phyloP scores from a whole-genome alignment of 1,140 invertebrate species.

The Gerris buenoi region DNA sequence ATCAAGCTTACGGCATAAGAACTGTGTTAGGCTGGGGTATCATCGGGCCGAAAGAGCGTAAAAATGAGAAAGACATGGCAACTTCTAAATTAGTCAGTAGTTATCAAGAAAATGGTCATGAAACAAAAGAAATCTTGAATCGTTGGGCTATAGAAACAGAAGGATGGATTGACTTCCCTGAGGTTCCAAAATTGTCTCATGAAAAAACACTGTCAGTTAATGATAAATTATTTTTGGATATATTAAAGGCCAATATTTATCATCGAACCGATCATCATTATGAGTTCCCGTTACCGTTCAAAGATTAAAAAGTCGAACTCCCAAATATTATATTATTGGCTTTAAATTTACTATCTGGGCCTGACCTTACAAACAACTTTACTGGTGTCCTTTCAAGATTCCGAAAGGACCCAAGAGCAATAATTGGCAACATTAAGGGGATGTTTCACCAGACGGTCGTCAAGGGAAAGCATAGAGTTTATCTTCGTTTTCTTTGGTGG shows the following conservation, averaged over 20 bases:
- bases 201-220: background rate
- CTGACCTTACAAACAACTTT: no score
- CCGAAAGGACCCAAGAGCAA: no score
- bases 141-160: background rate
- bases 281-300: background rate
- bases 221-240: background rate
- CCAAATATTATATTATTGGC: background rate
- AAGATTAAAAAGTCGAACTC: background rate
- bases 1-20: background rate
- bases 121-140: background rate
- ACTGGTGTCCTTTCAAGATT: no score
- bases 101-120: background rate
- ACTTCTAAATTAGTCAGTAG: no score
- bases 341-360: no score
- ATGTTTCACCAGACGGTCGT: no score
- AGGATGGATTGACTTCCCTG: background rate
- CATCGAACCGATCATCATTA: background rate
- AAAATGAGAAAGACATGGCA: no score
- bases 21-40: background rate
- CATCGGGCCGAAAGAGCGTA: background rate
- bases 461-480: no score
- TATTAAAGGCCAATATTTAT: background rate
- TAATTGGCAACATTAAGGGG: no score
- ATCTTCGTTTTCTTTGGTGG: no score
- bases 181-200: background rate